Evolutionary conservation across 1,140 invertebrate species (phyloP), one percentile per base, ranked within the genome.

Genomic region (Alviniconcha marisindica): DNA sequence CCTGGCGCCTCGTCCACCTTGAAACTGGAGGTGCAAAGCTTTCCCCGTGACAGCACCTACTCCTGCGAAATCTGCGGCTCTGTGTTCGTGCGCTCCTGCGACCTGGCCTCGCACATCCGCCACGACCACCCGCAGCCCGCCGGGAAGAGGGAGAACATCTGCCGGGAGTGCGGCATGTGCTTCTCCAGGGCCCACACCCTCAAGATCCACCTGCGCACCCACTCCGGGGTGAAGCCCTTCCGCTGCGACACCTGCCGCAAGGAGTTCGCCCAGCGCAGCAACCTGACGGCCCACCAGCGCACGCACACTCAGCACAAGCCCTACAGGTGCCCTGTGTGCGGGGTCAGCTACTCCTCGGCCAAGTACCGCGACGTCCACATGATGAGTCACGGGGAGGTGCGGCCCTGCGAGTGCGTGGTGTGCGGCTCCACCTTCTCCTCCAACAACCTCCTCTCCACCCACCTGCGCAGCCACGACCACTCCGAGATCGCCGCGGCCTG

Each of bases 211-310:
- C 96, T 96, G 82, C 94, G 97, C 81, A 98, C 97, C 69, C 97
- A 98, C 90, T 96, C 97, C 91, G 97, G 97, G 4, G 97, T 98
- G 90, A 95, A 97, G 86, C 97, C 97, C 5, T 98, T 97, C 93
- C 97, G 96, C 89, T 98, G 97, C 89, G 94, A 95, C 7, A 92
- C 96, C 56, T 97, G 96, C 89, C 92, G 94, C 5, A 95, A 95
- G 56, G 28, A 40, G 21, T 88, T 87, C 74, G 66, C 84, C 31
- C 82, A 87, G 74, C 78, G 80, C 18, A 51, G 63, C n/a, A 76
- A 82, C 48, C 74, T 87, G 0, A 83, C 81, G 38, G 81, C 77
- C 15, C 85, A 87, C 66, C n/a, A 77, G 24, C 33, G 81, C 0
- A 84, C 77, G 42, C 85, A 87, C 81, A 83, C 77, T 0, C 83